Conservation (phyloP, 2,113 vertebrate species). For the Boulengeromyrus knoepffleri region DNA sequence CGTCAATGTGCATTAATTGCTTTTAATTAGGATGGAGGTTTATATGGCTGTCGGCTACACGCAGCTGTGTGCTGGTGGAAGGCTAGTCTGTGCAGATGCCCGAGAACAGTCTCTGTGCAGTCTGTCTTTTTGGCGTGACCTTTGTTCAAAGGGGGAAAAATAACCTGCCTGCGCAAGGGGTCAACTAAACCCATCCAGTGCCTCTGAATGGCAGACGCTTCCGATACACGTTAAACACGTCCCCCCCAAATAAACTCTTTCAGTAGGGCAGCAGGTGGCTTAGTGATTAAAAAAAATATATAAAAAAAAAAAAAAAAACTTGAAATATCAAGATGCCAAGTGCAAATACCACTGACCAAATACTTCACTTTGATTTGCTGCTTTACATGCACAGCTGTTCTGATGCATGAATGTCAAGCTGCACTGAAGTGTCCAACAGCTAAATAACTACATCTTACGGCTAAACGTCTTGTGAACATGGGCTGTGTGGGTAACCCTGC, state of each 20-base stretch:
- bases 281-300: neutral
- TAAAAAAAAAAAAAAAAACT: neutral
- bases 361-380: neutral
- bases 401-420: neutral
- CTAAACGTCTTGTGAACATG: neutral
- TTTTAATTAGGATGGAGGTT: slow-evolving; percentile 52
- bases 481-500: neutral
- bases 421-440: neutral
- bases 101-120: neutral
- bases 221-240: neutral
- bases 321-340: neutral
- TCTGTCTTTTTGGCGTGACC: slow-evolving; percentile 27
- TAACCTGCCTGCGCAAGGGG: neutral
- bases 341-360: neutral
- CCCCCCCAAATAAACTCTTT: neutral
- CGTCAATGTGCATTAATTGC: slow-evolving; percentile 52
- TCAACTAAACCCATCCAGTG: neutral
- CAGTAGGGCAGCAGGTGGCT: neutral
- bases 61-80: neutral
- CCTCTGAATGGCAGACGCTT: neutral
- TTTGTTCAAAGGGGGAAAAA: slow-evolving; percentile 21
- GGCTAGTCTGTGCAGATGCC: neutral
- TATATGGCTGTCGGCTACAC: slow-evolving; percentile 31
- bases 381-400: neutral
- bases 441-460: neutral